Evolutionary conservation across 1,140 invertebrate species (phyloP), one percentile per base, ranked within the genome.

Genomic region (Melanaphis sacchari): DNA sequence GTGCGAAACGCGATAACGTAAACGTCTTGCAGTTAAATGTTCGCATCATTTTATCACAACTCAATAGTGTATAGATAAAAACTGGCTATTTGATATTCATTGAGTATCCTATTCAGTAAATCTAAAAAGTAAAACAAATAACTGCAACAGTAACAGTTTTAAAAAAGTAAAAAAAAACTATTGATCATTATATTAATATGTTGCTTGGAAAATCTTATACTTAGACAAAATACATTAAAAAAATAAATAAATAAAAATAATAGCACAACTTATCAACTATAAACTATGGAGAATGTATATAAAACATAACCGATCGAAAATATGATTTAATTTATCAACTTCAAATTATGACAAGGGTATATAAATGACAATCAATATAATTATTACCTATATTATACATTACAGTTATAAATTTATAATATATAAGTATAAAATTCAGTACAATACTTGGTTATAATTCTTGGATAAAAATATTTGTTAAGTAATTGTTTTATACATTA

Each of bases 11-110:
- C 88, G 88, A 59, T 90, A 90, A 59, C 88, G 15, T 22, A 41
- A 90, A 59, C 49, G 88, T 59, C 54, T 90, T 31, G 52, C 40
- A 76, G 59, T 76, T 41, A 21, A 90, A 90, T 24, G 52, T 59
- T 90, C 26, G 52, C 52, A 90, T 90, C 59, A 90, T 90, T 90
- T 90, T 54, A 59, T 90, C 31, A 54, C 49, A 54, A 46, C 24
- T 59, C 88, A 41, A 89, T 36, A 21, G n/a, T 21, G n/a, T 38
- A 52, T 46, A 59, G 49, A 90, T 90, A 90, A 59, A 90, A 38
- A 38, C 88, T 59, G 21, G 24, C 52, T 90, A 11, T 90, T 90
- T 90, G 49, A 59, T 90, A 90, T 90, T 90, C 88, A 90, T 36
- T 59, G 49, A 59, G 38, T 40, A 59, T 7, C 8, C 49, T 54